Conservation (phyloP, 2,113 vertebrate species). For the Clarias batrachus region DNA sequence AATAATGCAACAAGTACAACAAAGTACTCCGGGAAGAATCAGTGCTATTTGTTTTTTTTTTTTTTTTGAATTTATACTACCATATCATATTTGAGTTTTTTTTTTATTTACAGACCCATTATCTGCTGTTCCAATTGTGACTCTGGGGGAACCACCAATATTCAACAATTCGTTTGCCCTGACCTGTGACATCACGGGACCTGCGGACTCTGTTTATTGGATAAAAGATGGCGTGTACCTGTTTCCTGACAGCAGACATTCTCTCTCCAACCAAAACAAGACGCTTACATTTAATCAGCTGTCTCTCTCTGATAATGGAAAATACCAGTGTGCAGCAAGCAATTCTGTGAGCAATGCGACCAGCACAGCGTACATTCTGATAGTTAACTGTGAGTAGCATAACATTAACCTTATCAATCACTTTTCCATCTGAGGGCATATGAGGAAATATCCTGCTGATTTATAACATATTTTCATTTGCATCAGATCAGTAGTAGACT, state of each 20-base stretch:
- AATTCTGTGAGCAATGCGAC: slow-evolving; percentile 42
- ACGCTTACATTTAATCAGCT: slow-evolving; percentile 25
- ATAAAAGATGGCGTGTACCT: slow-evolving; percentile 38
- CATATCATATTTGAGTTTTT: neutral
- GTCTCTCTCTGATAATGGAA: slow-evolving; percentile 40
- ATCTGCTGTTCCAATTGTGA: slow-evolving; percentile 40
- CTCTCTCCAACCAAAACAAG: slow-evolving; percentile 39
- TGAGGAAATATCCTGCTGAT: neutral
- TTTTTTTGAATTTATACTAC: neutral
- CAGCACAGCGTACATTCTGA: slow-evolving; percentile 47
- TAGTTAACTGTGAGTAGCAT: slow-evolving; percentile 69
- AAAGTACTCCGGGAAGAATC: neutral
- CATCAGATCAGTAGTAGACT: neutral
- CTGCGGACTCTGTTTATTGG: slow-evolving; percentile 57
- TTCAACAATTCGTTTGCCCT: slow-evolving; percentile 52
- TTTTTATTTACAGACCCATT: slow-evolving; percentile 56
- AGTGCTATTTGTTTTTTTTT: too few species aligned
- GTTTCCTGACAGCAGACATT: neutral
- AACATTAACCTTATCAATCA: neutral
- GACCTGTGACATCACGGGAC: slow-evolving; percentile 56
- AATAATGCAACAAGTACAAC: neutral
- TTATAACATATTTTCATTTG: neutral
- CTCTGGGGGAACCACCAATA: slow-evolving; percentile 35
- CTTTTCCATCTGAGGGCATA: neutral
- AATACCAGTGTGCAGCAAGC: slow-evolving; percentile 50